Evolutionary conservation across 2,888 invertebrate genomes (phyloP).

Genomic region (Cryptosula pallasiana): DNA sequence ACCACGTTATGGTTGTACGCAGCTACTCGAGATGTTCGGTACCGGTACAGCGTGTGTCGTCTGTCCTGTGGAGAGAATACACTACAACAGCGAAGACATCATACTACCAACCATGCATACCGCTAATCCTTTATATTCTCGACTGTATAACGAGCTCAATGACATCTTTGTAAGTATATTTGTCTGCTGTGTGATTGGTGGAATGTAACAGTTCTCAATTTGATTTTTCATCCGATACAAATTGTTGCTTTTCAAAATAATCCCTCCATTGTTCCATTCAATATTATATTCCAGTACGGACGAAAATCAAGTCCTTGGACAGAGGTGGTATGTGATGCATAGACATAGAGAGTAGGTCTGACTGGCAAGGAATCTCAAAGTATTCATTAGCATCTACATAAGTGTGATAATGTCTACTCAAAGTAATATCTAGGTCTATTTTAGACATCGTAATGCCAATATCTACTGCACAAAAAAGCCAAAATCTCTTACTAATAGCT

Average conservation of each 20-base stretch:
- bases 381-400: too few species aligned
- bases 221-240: too few species aligned
- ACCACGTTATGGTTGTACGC: too few species aligned
- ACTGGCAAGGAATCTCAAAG: neutral
- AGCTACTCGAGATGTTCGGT: slow-evolving; percentile 94
- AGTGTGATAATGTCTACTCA: too few species aligned
- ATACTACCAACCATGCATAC: slow-evolving; percentile 57
- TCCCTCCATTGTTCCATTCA: neutral
- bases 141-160: slow-evolving; percentile 69
- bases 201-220: too few species aligned
- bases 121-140: slow-evolving; percentile 68
- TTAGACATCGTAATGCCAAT: too few species aligned
- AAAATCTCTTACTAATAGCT: too few species aligned
- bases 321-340: slow-evolving; percentile 20
- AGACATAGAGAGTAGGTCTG: neutral
- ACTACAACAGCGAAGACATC: slow-evolving; percentile 62
- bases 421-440: too few species aligned
- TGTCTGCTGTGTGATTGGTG: too few species aligned
- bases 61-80: slow-evolving; percentile 80
- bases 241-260: too few species aligned
- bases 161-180: slow-evolving; percentile 71
- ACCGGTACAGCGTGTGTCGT: slow-evolving; percentile 96
- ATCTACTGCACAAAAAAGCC: too few species aligned
- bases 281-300: slow-evolving; percentile 21
- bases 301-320: slow-evolving; percentile 22